Evolutionary conservation across 2,113 vertebrate genomes (phyloP).

Genomic region (Mionectes macconnelli): DNA sequence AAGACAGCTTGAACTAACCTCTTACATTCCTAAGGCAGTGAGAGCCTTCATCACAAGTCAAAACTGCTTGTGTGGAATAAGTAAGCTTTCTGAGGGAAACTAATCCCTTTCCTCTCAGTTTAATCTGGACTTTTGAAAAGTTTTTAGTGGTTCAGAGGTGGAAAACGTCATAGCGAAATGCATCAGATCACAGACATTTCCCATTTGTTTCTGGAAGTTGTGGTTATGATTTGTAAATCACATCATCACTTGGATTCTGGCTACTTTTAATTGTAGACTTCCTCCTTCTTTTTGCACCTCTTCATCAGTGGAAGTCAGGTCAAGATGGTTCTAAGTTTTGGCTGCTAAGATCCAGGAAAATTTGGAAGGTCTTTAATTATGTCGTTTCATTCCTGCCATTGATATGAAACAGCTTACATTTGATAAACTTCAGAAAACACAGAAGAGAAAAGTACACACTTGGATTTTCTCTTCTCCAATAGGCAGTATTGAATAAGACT

Average conservation of each 20-base stretch:
- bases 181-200: not conserved
- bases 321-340: not conserved
- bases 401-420: constrained; percentile 5
- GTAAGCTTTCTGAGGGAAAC: not conserved
- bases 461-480: not conserved
- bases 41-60: not conserved
- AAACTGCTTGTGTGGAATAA: constrained; percentile 7
- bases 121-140: not conserved
- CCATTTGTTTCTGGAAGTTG: not conserved
- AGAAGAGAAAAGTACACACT: not conserved
- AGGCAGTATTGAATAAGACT: not conserved
- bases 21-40: constrained; percentile 32
- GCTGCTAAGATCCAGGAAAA: constrained; percentile 13
- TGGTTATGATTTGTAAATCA: not conserved
- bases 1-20: constrained; percentile 47
- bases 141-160: not conserved
- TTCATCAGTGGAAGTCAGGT: not conserved
- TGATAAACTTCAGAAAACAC: constrained; percentile 18
- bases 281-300: not conserved
- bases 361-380: constrained; percentile 4
- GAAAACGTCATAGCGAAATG: not conserved
- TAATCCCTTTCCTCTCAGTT: not conserved
- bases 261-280: not conserved
- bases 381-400: constrained; percentile 29
- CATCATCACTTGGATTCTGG: not conserved